Base-by-base conservation (phyloP, 1,140 invertebrate genomes). In the Zaprionus africanus region DNA sequence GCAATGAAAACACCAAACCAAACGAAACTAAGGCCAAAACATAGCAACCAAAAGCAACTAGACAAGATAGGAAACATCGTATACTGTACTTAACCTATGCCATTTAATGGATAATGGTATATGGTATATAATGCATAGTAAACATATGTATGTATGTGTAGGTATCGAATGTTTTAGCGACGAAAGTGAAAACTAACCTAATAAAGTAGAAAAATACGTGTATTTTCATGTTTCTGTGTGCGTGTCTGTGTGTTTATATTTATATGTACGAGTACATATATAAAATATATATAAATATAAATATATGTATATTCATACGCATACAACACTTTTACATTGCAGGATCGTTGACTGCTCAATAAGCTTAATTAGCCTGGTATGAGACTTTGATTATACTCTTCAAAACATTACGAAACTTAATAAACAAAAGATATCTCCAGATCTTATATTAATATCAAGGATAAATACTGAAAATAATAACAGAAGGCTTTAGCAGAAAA, bases 1-100 rank as follows among this genome's bases (percentile, higher is more conserved):
- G 81, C 69, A 84, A 84, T 84, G 81, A 78, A 84, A 84, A 84
- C 81, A 84, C 81, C 81, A 84, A 83, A 80, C 56, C 73, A 71
- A 57, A 78, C 51, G 62, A 71, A 76, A 76, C 43, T 74, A 67
- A 71, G 67, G 36, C 41, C 59, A 72, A 79, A 79, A 28, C 51
- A 74, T 57, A 61, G 43, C 26, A 68, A 49, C 49, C 56, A 79
- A 78, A 75, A 61, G 66, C 56, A 69, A 78, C 65, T 78, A 75
- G 53, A 74, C 31, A 68, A 58, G 53, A 75, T 36, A 24, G 61
- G 74, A 71, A 69, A 68, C 28, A 61, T 58, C 49, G 65, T 69
- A 62, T 68, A 67, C 46, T 64, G 38, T 60, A 46, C 19, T 46
- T 24, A 11, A 51, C 46, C 19, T 51, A 13, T 22, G 19, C 46